phyloP scores from a whole-genome alignment of 2,113 vertebrate species.

The Chaetura pelagica region DNA sequence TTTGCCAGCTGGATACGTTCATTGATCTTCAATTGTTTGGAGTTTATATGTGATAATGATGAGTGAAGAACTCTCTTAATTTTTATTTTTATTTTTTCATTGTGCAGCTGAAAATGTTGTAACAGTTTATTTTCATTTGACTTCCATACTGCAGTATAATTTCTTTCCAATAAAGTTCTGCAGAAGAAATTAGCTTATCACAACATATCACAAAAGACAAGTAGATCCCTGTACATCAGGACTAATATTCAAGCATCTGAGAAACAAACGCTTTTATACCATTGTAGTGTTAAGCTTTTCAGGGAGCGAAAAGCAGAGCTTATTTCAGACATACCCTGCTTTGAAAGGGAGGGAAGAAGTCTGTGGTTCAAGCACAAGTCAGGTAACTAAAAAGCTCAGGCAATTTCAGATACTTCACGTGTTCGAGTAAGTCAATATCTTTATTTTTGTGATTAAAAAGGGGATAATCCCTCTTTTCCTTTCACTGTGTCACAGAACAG shows the following conservation, averaged over 20 bases:
- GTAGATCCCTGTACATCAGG: constrained; percentile 3
- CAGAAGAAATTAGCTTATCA: constrained; percentile 26
- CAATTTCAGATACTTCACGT: background rate
- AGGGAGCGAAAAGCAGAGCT: background rate
- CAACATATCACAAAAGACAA: constrained; percentile 28
- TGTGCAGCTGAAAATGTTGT: background rate
- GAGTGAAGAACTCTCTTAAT: background rate
- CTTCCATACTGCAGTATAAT: background rate
- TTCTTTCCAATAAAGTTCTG: background rate
- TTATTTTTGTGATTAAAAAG: background rate
- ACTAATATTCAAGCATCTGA: background rate
- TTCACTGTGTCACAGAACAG: background rate
- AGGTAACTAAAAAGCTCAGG: background rate
- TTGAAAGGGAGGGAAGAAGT: background rate
- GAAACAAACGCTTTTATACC: background rate
- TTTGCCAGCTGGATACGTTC: background rate
- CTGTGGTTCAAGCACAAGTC: background rate
- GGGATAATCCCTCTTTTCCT: background rate
- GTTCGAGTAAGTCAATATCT: background rate
- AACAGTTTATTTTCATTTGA: background rate
- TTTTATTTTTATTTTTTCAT: background rate
- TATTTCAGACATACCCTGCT: background rate
- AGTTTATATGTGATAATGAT: background rate
- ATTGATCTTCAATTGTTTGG: background rate
- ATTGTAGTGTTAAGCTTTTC: background rate